Evolutionary conservation across 1,140 invertebrate genomes (phyloP), one percentile per base, ranked within the genome.

Genomic region (Halesus radiatus): DNA sequence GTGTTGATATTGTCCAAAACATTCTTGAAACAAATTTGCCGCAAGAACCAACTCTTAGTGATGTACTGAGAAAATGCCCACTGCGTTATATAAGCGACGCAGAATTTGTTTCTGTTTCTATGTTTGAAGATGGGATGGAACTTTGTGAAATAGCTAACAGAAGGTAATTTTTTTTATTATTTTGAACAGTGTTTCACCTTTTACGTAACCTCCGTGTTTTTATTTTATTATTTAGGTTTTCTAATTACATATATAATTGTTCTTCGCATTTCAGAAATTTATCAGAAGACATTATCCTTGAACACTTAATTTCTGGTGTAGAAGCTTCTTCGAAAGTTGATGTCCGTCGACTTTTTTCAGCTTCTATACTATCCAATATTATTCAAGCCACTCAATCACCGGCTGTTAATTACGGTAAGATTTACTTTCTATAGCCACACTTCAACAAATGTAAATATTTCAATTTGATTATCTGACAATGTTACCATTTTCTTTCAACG

Each of bases 1-100:
- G 88, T 79, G 1, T 91, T 88, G 56, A 81, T 16, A 64, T 70
- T 52, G 76, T 82, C 3, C 70, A 26, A 58, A 60, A 82, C n/a
- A 80, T 50, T 60, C 58, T 22, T 32, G 16, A 18, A 54, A 26
- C 66, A 37, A 68, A 82, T 62, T 53, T 37, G 13, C 18, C 23
- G 4, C 62, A 10, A 16, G 62, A n/a, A 66, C 29, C 8, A 32
- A 75, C 50, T 16, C 8, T n/a, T 10, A 45, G 8, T 53, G 78
- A 80, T 58, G 18, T 76, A 16, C 18, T 81, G 6, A 23, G 20
- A 18, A 26, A 23, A n/a, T 58, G 58, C 60, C 76, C 80, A 15
- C 53, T 64, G 32, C 52, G 56, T 22, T 26, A 23, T 13, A 20
- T 75, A 15, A 74, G 54, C 22, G 6, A 62, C 50, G 72, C 81